Percentiles rank a stretch among this genome's conserved stretches.
Evolutionary conservation across 2,113 vertebrate genomes (phyloP).

Genomic region (Caranx ignobilis): DNA sequence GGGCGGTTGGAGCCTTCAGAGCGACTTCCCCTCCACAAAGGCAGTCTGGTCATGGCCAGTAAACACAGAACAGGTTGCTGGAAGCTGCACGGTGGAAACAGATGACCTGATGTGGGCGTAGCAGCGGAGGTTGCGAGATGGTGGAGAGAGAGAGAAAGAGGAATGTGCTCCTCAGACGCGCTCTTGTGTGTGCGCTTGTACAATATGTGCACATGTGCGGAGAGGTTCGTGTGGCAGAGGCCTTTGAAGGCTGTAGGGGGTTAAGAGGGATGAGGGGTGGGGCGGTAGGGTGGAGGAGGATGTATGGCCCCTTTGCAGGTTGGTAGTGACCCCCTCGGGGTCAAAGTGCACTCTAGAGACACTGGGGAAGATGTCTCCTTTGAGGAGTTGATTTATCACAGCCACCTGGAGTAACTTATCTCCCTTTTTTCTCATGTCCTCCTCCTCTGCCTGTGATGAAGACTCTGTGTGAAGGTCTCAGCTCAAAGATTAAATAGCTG

Average conservation of each 20-base stretch:
- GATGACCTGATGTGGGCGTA: slow-evolving; percentile 43
- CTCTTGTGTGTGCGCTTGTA: slow-evolving; percentile 9
- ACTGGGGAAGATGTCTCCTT: slow-evolving; percentile 72
- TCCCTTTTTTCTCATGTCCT: slow-evolving; percentile 46
- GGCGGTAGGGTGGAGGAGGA: slow-evolving; percentile 66
- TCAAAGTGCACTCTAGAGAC: slow-evolving; percentile 71
- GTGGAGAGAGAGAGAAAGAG: slow-evolving; percentile 8
- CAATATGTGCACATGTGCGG: slow-evolving; percentile 42
- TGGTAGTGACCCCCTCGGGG: slow-evolving; percentile 65
- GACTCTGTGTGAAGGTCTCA: slow-evolving; percentile 38
- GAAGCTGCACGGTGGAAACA: slow-evolving; percentile 45
- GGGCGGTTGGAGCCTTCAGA: slow-evolving; percentile 34
- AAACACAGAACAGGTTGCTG: slow-evolving; percentile 68
- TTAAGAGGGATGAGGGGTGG: slow-evolving; percentile 64
- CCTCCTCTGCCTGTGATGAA: slow-evolving; percentile 24
- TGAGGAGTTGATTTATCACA: slow-evolving; percentile 77
- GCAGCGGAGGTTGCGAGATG: slow-evolving; percentile 11
- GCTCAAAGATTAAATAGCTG: slow-evolving; percentile 37
- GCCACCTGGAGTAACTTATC: slow-evolving; percentile 80
- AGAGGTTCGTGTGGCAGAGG: slow-evolving; percentile 54
- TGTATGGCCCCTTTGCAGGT: slow-evolving; percentile 69
- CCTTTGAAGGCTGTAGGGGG: slow-evolving; percentile 79
- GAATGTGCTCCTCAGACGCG: slow-evolving; percentile 50
- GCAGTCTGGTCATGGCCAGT: slow-evolving; percentile 46
- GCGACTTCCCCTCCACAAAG: slow-evolving; percentile 15